These are phyloP conservation scores for Synodontis membranacea DNA, from an alignment of 2,113 vertebrate genomes.

Conservation along the genomic window DNA sequence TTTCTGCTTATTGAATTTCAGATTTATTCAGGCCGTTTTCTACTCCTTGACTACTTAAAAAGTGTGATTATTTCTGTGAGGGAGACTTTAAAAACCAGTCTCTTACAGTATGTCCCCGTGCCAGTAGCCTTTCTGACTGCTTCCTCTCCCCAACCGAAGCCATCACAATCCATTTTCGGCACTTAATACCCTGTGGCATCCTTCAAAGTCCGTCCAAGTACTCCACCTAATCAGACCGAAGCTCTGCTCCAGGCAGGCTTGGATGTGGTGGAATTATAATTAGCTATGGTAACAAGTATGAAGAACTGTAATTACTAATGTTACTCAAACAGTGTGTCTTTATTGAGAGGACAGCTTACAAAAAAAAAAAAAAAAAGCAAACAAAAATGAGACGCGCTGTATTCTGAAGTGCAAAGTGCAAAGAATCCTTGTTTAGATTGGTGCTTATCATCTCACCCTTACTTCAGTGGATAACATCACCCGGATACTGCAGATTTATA, in stretches of 20 bases:
- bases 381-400: too few relatives aligned
- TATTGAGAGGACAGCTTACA: not conserved
- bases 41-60: conserved; percentile 19
- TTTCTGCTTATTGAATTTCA: conserved; percentile 46
- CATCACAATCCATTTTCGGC: conserved; percentile 5
- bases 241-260: not conserved
- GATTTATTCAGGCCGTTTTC: conserved; percentile 42
- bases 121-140: conserved; percentile 17
- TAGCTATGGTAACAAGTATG: too few relatives aligned
- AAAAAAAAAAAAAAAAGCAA: not conserved
- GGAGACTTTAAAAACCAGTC: conserved; percentile 11
- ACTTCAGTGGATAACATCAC: not conserved
- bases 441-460: not conserved
- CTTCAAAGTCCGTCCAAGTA: conserved; percentile 4
- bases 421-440: not conserved
- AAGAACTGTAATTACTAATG: not conserved
- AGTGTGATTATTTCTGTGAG: conserved; percentile 35
- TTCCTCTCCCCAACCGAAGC: not conserved
- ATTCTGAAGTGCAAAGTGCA: not conserved
- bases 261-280: not conserved
- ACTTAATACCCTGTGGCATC: conserved; percentile 28
- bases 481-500: not conserved
- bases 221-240: not conserved
- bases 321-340: not conserved
- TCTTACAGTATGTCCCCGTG: not conserved